Evolutionary conservation across 2,113 vertebrate genomes (phyloP).

Genomic region (Hippocampus comes): DNA sequence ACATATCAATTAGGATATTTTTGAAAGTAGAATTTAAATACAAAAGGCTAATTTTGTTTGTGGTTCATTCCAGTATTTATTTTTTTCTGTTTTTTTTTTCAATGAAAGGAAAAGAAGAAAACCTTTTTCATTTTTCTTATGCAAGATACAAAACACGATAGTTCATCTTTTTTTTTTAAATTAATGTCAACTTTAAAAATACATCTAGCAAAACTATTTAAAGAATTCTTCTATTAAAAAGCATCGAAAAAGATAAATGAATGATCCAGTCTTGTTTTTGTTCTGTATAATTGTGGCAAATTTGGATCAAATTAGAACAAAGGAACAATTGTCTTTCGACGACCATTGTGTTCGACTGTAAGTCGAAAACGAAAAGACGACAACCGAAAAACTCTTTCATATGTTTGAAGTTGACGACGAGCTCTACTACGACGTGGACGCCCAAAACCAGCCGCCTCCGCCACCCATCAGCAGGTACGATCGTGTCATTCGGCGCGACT

Average conservation of each 20-base stretch:
- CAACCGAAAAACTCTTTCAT: not conserved
- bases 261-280: not conserved
- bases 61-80: too few species aligned
- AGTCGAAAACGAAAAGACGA: not conserved
- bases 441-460: constrained; percentile 67
- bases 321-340: not conserved
- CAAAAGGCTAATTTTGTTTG: too few species aligned
- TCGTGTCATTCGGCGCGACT: not conserved
- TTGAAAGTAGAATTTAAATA: too few species aligned
- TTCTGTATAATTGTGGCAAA: not conserved
- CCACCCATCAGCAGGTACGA: constrained; percentile 69
- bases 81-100: too few species aligned
- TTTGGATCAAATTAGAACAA: not conserved
- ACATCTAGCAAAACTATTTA: too few species aligned
- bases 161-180: too few species aligned
- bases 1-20: too few species aligned
- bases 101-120: too few species aligned
- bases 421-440: constrained; percentile 87
- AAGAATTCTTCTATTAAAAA: too few species aligned
- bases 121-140: too few species aligned
- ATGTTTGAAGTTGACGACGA: constrained; percentile 54
- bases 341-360: not conserved
- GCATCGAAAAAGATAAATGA: not conserved
- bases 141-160: too few species aligned
- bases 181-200: too few species aligned